Base-by-base conservation (phyloP, 2,113 vertebrate genomes). In the Diglossa brunneiventris region DNA sequence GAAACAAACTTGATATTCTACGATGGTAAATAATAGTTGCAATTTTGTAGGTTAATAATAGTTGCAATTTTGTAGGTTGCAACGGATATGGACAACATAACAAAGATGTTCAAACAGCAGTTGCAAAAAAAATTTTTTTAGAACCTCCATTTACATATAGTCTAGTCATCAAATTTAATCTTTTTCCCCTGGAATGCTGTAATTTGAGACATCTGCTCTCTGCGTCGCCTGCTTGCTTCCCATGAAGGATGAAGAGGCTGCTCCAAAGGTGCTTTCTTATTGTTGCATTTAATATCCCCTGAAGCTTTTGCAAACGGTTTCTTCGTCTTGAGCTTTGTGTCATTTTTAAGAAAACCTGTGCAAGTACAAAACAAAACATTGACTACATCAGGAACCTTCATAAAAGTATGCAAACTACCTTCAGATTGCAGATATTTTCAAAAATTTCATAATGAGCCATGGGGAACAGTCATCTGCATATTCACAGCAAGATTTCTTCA, bases 201-300 rank as follows among this genome's bases (percentile, higher is more conserved):
- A 89, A 99, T 99, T 92, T 99, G 98, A 92, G 98, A 98, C 35
- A 98, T 98, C 81, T 99, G 99, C 74, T 99, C 98, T 89, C 98
- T 99, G 68, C 98, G 98, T 84, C 98, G 99, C 90, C 95, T 98
- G 96, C 99, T 99, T 58, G 99, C 99, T 98, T 99, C 99, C 99
- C 99, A 99, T 0, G 99, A 99, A 11, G 99, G 99, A 97, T 99
- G 99, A 96, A 99, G 98, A 21, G 98, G 96, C 61, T 98, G 97
- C 30, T 98, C 95, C 55, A 86, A 74, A 46, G 59, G 77, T n/a
- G 95, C 92, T 52, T 96, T 97, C 77, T 88, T 95, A n/a, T 11
- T 90, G 72, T 73, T 39, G 17, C 23, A 53, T 55, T 91, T 96
- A 77, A 50, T 72, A 76, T 1, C 62, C 44, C 42, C 55, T 35